These are phyloP conservation scores for Hypanus sabinus DNA, from an alignment of 2,113 vertebrate genomes.

Conservation along the genomic window DNA sequence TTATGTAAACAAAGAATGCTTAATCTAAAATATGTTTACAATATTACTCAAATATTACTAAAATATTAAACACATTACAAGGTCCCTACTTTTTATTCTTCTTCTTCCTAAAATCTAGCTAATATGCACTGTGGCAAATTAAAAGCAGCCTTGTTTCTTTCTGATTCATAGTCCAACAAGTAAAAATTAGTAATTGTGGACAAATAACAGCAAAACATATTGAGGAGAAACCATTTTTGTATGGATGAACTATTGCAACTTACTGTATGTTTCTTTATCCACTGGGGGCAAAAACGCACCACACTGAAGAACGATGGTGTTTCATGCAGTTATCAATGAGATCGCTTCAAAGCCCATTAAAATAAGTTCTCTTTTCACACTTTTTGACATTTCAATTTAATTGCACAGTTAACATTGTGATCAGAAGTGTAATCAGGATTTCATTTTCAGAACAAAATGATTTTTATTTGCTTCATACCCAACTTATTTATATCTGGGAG, in stretches of 20 bases:
- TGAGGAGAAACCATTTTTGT: neutral
- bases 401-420: neutral
- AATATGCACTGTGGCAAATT: neutral
- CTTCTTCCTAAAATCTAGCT: neutral
- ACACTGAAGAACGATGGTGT: neutral
- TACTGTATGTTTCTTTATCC: neutral
- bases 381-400: neutral
- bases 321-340: neutral
- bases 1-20: no score
- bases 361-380: neutral
- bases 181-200: neutral
- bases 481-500: constrained; percentile 1
- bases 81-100: neutral
- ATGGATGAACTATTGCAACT: neutral
- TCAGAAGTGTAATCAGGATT: neutral
- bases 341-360: neutral
- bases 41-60: no score
- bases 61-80: no score
- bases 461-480: neutral
- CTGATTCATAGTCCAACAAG: no score
- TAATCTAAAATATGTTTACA: no score
- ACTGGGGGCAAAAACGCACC: neutral
- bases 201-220: neutral
- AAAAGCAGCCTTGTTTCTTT: neutral
- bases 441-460: neutral